Evolutionary conservation across 2,888 invertebrate genomes (phyloP).

Genomic region (Agrotis segetum): DNA sequence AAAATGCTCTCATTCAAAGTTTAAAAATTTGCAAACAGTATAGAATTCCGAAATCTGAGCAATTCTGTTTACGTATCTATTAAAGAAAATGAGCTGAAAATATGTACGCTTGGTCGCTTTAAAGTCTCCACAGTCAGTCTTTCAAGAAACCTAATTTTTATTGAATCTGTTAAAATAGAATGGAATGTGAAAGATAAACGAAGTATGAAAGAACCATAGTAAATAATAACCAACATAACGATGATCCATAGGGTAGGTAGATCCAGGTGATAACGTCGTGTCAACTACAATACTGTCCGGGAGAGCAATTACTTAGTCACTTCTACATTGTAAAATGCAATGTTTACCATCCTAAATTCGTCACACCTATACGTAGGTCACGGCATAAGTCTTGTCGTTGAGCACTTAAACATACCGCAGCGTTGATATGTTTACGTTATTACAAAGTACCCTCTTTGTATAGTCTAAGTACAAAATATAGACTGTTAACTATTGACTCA

Average conservation of each 20-base stretch:
- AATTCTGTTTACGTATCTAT: slow-evolving; percentile 81
- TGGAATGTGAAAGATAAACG: slow-evolving; percentile 85
- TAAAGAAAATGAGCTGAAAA: slow-evolving; percentile 79
- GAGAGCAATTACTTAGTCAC: slow-evolving; percentile 76
- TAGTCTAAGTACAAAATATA: too few species aligned
- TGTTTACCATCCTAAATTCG: slow-evolving; percentile 78
- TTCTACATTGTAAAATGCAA: slow-evolving; percentile 69
- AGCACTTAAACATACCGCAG: too few species aligned
- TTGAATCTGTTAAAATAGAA: slow-evolving; percentile 80
- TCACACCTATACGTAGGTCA: slow-evolving; percentile 81
- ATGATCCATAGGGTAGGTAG: slow-evolving; percentile 74
- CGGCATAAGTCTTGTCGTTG: too few species aligned
- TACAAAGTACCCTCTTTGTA: too few species aligned
- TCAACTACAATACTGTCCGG: slow-evolving; percentile 73
- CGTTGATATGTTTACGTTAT: too few species aligned
- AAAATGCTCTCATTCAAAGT: slow-evolving; percentile 71
- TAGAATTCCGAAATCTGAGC: slow-evolving; percentile 84
- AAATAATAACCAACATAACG: slow-evolving; percentile 76
- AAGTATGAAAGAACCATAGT: slow-evolving; percentile 68
- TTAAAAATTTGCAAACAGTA: slow-evolving; percentile 70
- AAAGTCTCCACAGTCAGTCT: slow-evolving; percentile 88
- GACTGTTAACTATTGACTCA: too few species aligned
- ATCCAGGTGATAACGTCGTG: slow-evolving; percentile 68
- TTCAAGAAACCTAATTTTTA: slow-evolving; percentile 86
- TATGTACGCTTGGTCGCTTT: slow-evolving; percentile 82